Evolutionary conservation across 2,888 invertebrate genomes (phyloP).

Genomic region (Pocota personata): DNA sequence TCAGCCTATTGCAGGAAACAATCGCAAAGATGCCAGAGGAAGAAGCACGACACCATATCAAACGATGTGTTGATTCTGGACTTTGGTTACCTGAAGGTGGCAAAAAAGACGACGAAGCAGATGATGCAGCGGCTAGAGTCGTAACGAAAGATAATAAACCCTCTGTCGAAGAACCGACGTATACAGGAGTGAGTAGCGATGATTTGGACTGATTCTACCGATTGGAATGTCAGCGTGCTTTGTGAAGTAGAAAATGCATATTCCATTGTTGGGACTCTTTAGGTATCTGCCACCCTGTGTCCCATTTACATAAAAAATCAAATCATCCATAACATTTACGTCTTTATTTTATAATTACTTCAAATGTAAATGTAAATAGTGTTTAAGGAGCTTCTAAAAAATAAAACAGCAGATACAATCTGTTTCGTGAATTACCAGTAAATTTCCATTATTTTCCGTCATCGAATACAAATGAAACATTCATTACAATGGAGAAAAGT

Average conservation of each 20-base stretch:
- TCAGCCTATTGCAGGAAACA: conserved; percentile 92
- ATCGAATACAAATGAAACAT: not conserved
- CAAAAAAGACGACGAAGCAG: conserved; percentile 79
- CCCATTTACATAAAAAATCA: conserved; percentile 9
- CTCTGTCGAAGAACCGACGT: conserved; percentile 76
- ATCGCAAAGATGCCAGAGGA: conserved; percentile 94
- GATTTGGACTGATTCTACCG: conserved; percentile 79
- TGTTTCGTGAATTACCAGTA: not conserved
- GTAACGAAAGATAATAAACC: conserved; percentile 42
- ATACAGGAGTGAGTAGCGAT: conserved; percentile 78
- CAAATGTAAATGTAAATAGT: conserved; percentile 32
- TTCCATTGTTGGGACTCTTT: conserved; percentile 1
- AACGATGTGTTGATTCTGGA: conserved; percentile 97
- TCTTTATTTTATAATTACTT: conserved; percentile 39
- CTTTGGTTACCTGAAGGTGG: conserved; percentile 96
- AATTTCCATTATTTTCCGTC: not conserved
- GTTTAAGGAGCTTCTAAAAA: conserved; percentile 17
- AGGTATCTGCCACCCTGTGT: not conserved
- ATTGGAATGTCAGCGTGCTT: not conserved
- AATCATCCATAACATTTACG: conserved; percentile 19
- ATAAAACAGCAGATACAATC: not conserved
- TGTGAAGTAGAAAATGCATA: conserved; percentile 10
- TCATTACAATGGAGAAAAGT: too few species aligned
- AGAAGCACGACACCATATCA: conserved; percentile 95
- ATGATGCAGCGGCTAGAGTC: conserved; percentile 60